These are phyloP conservation scores for Ganaspis sp. DNA, from an alignment of 1,140 invertebrate species.

Conservation along the genomic window DNA sequence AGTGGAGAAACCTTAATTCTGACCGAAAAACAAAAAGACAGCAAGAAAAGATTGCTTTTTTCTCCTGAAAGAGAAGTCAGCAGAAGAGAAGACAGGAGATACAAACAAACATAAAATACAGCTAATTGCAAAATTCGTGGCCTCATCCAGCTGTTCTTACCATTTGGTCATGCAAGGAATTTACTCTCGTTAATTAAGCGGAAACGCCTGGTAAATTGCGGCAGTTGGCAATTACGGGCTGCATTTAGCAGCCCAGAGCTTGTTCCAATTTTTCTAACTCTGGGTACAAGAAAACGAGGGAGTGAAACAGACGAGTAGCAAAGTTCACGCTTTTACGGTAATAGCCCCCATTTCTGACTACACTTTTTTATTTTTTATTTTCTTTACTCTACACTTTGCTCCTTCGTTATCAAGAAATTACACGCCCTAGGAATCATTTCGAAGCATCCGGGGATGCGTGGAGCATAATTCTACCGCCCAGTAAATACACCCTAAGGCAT, in stretches of 20 bases:
- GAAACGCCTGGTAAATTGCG: slow-evolving; percentile 55
- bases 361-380: not conserved
- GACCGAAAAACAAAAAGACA: no score
- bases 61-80: no score
- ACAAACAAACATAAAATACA: not conserved
- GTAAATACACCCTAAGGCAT: not conserved
- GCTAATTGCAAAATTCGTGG: not conserved
- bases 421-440: not conserved
- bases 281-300: not conserved
- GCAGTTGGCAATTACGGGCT: slow-evolving; percentile 49
- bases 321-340: slow-evolving; percentile 13
- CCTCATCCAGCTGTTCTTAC: not conserved
- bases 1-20: no score
- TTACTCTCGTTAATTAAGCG: slow-evolving; percentile 59
- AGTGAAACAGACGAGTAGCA: slow-evolving; percentile 5
- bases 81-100: not conserved
- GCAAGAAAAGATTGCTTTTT: no score
- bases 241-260: slow-evolving; percentile 37
- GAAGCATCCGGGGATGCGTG: not conserved
- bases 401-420: slow-evolving; percentile 6
- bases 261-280: slow-evolving; percentile 28
- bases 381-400: not conserved
- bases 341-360: slow-evolving; percentile 1
- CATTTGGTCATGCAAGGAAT: slow-evolving; percentile 7
- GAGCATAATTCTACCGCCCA: not conserved